A percentile compares a stretch with the other conserved stretches of the same genome.
phyloP scores from a whole-genome alignment of 2,888 invertebrate genomes.

The Lochmaea crataegi region DNA sequence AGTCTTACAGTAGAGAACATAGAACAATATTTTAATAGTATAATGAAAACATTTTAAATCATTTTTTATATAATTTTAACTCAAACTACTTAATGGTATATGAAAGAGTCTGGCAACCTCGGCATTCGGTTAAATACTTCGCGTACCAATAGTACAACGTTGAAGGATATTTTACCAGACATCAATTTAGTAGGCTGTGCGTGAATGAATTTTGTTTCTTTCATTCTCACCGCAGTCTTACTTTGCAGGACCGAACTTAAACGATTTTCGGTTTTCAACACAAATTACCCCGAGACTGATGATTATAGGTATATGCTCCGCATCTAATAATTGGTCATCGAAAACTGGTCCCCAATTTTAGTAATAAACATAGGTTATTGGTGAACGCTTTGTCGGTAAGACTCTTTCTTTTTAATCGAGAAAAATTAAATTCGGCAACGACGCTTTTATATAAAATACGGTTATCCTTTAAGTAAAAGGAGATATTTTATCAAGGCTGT shows the following conservation, averaged over 20 bases:
- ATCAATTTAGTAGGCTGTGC: slow-evolving; percentile 51
- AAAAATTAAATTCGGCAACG: background rate
- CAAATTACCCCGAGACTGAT: slow-evolving; percentile 4
- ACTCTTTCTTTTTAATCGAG: background rate
- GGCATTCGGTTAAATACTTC: slow-evolving; percentile 41
- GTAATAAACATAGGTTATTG: slow-evolving; percentile 20
- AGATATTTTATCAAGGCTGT: slow-evolving; percentile 2
- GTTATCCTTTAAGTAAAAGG: background rate
- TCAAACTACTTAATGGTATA: background rate
- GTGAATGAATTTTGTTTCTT: slow-evolving; percentile 52
- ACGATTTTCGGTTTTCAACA: slow-evolving; percentile 5
- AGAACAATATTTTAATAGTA: too few species aligned
- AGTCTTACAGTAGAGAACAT: too few species aligned
- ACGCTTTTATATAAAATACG: background rate
- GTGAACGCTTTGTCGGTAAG: slow-evolving; percentile 21
- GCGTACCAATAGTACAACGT: slow-evolving; percentile 50
- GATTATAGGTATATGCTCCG: slow-evolving; percentile 28
- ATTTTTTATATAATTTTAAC: background rate
- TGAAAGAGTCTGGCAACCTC: background rate
- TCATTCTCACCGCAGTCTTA: slow-evolving; percentile 38
- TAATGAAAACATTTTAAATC: too few species aligned
- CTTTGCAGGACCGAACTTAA: slow-evolving; percentile 33
- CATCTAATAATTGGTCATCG: slow-evolving; percentile 21
- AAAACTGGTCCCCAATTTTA: slow-evolving; percentile 27
- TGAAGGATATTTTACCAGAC: slow-evolving; percentile 47